Conservation (phyloP, 2,888 invertebrate genomes). For the Synanthedon tipuliformis region DNA sequence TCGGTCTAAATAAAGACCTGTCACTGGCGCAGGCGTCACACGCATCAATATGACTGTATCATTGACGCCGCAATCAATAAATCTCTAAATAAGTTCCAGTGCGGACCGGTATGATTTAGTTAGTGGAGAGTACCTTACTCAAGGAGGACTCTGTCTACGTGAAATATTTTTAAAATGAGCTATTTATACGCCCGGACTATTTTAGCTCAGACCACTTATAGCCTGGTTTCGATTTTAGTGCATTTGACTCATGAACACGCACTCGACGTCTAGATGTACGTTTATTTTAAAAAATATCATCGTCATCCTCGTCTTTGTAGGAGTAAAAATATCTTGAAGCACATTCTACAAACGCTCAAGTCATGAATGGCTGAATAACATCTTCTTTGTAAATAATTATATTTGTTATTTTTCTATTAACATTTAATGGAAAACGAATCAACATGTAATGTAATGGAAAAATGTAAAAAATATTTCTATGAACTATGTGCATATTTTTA, state of each 20-base stretch:
- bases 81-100: slow-evolving; percentile 27
- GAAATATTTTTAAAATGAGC: slow-evolving; percentile 44
- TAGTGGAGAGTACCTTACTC: slow-evolving; percentile 24
- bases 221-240: slow-evolving; percentile 21
- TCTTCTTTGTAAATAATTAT: no score
- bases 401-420: no score
- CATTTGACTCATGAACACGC: slow-evolving; percentile 27
- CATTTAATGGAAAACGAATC: no score
- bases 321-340: slow-evolving; percentile 12
- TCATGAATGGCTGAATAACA: no score
- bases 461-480: no score
- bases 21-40: slow-evolving; percentile 29
- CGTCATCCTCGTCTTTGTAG: slow-evolving; percentile 12
- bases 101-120: slow-evolving; percentile 32
- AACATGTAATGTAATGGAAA: no score
- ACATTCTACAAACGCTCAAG: neutral
- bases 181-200: slow-evolving; percentile 45
- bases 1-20: slow-evolving; percentile 8
- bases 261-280: slow-evolving; percentile 6
- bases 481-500: no score
- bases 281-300: slow-evolving; percentile 7
- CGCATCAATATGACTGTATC: slow-evolving; percentile 25
- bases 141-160: slow-evolving; percentile 44
- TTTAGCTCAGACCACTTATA: slow-evolving; percentile 37
- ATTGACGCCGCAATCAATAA: slow-evolving; percentile 20